Conservation (phyloP, 2,113 vertebrate genomes). For the Hiodon alosoides region DNA sequence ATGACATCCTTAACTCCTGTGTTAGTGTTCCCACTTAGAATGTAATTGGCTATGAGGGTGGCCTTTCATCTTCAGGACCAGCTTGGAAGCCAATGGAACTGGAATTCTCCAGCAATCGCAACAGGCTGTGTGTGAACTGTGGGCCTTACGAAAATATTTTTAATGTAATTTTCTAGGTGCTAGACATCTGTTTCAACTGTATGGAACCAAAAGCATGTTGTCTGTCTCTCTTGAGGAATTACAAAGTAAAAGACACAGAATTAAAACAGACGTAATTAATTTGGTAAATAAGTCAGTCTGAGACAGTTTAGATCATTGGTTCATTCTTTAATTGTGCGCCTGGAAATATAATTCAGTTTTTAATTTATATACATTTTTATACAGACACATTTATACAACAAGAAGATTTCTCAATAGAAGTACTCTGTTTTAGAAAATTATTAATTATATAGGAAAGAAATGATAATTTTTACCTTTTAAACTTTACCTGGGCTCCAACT, state of each 20-base stretch:
- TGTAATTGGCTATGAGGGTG: conserved; percentile 35
- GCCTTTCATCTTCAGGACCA: conserved; percentile 25
- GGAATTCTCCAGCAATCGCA: conserved; percentile 13
- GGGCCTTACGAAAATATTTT: conserved; percentile 2
- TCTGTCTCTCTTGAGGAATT: background rate
- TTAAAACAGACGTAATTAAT: too few relatives aligned
- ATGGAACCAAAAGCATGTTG: background rate
- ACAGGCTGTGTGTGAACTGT: background rate
- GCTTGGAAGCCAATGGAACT: conserved; percentile 22
- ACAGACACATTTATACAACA: too few relatives aligned
- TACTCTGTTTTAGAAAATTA: too few relatives aligned
- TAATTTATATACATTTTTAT: too few relatives aligned
- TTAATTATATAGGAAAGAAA: too few relatives aligned
- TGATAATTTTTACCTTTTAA: too few relatives aligned
- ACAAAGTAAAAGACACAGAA: background rate
- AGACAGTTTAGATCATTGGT: too few relatives aligned
- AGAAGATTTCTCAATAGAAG: too few relatives aligned
- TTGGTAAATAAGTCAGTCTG: too few relatives aligned
- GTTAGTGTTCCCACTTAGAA: conserved; percentile 27
- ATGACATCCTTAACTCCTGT: conserved; percentile 41
- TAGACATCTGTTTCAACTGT: background rate
- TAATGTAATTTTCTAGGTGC: conserved; percentile 3
- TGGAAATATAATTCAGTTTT: too few relatives aligned
- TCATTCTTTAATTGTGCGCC: too few relatives aligned
- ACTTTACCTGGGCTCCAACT: too few relatives aligned